These are phyloP conservation scores for Pholis gunnellus DNA, from an alignment of 2,113 vertebrate species.

Conservation along the genomic window DNA sequence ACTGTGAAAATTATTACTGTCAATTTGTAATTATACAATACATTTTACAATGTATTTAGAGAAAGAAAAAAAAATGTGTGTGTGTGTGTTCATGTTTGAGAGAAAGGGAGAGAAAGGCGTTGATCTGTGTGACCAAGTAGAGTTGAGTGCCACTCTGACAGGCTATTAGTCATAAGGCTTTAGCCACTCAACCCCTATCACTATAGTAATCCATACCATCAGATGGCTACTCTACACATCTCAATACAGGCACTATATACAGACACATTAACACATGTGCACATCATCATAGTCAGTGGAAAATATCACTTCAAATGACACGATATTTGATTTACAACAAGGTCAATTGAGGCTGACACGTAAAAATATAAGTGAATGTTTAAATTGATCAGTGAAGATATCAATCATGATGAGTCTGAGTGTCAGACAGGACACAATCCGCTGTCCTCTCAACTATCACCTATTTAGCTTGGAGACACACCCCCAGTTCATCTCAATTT, in stretches of 20 bases:
- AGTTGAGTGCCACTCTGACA: slow-evolving; percentile 91
- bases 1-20: not conserved
- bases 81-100: not conserved
- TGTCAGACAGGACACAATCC: slow-evolving; percentile 19
- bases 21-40: not conserved
- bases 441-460: slow-evolving; percentile 25
- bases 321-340: slow-evolving; percentile 66
- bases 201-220: slow-evolving; percentile 93
- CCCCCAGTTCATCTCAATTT: slow-evolving; percentile 5
- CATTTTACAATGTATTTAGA: not conserved
- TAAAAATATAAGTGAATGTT: slow-evolving; percentile 68
- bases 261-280: slow-evolving; percentile 53
- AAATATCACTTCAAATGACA: slow-evolving; percentile 60
- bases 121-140: slow-evolving; percentile 94
- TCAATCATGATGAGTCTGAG: slow-evolving; percentile 44
- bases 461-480: slow-evolving; percentile 24
- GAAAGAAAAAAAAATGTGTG: not conserved
- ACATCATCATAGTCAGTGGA: slow-evolving; percentile 51
- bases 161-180: slow-evolving; percentile 96
- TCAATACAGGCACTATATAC: slow-evolving; percentile 53
- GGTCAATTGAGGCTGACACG: slow-evolving; percentile 63
- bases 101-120: slow-evolving; percentile 78
- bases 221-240: slow-evolving; percentile 81
- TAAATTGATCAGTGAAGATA: slow-evolving; percentile 52
- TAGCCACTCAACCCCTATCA: slow-evolving; percentile 91